Conservation (phyloP, 2,797 vertebrate species). For the Tachyglossus aculeatus region DNA sequence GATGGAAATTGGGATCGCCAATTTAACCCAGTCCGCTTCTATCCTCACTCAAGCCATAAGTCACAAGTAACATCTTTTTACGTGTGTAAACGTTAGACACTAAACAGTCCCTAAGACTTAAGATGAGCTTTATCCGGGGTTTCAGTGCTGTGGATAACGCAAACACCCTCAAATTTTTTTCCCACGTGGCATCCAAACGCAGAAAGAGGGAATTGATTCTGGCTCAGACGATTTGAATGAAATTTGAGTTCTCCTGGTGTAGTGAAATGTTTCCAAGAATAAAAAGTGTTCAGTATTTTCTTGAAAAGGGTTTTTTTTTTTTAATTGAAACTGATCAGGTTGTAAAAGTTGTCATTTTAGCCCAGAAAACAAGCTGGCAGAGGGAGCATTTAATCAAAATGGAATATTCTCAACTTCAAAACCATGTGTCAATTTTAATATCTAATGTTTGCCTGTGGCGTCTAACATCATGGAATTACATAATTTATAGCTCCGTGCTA, state of each 20-base stretch:
- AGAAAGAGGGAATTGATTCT: not conserved
- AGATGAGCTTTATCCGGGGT: not conserved
- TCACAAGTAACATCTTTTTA: constrained; percentile 21
- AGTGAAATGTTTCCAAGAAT: not conserved
- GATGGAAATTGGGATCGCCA: too few species aligned
- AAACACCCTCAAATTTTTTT: constrained; percentile 3
- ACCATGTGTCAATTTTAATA: too few species aligned
- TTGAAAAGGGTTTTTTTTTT: constrained; percentile 20
- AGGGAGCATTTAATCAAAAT: too few species aligned
- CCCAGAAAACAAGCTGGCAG: constrained; percentile 34
- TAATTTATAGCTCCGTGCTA: not conserved
- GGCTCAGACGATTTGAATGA: not conserved
- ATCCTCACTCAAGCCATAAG: too few species aligned
- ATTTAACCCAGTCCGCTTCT: too few species aligned
- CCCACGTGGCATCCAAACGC: constrained; percentile 8
- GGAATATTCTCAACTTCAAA: too few species aligned
- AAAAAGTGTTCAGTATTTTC: constrained; percentile 30
- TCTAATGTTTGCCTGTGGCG: too few species aligned
- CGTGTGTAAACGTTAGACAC: constrained; percentile 18
- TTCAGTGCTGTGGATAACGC: constrained; percentile 23
- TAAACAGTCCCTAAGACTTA: constrained; percentile 23
- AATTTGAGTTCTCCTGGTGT: not conserved
- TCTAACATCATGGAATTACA: too few species aligned
- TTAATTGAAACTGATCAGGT: constrained; percentile 12
- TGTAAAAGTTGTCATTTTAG: constrained; percentile 54